A percentile compares a stretch with the other conserved stretches of the same genome.
phyloP scores from a whole-genome alignment of 2,113 vertebrate genomes.

The Callionymus lyra region DNA sequence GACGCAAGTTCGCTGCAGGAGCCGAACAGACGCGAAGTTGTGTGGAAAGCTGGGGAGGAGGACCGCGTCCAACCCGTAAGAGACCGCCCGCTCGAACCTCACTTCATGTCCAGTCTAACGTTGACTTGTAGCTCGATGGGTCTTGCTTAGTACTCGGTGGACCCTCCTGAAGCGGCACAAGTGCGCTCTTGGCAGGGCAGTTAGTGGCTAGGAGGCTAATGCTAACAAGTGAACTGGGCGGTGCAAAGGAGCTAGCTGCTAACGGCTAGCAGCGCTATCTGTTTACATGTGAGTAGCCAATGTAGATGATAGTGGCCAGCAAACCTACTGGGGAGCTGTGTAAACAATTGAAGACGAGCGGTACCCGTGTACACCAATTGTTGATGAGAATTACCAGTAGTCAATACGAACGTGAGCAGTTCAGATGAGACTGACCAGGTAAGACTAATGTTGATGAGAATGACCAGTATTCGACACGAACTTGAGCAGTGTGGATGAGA shows the following conservation, averaged over 20 bases:
- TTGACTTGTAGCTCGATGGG: background rate
- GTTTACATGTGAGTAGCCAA: background rate
- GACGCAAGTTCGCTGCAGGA: slow-evolving; percentile 52
- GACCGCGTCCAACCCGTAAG: slow-evolving; percentile 71
- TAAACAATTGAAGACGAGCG: too few species aligned
- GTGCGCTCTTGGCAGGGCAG: background rate
- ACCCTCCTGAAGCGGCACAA: too few species aligned
- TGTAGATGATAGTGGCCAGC: too few species aligned
- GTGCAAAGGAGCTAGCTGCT: slow-evolving; percentile 38
- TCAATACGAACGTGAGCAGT: too few species aligned
- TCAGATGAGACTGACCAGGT: too few species aligned
- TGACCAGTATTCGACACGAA: too few species aligned
- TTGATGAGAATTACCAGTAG: too few species aligned
- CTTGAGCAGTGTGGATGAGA: too few species aligned
- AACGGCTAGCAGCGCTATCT: slow-evolving; percentile 17
- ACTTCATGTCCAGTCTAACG: background rate
- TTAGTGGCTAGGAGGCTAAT: slow-evolving; percentile 32
- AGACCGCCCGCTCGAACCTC: background rate
- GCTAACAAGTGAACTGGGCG: slow-evolving; percentile 51
- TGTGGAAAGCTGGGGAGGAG: slow-evolving; percentile 67
- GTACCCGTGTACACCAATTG: too few species aligned
- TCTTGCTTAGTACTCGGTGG: too few species aligned
- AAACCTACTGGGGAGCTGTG: too few species aligned
- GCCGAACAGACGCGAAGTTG: slow-evolving; percentile 58
- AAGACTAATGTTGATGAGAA: too few species aligned